These are phyloP conservation scores for Eupithecia subfuscata DNA, from an alignment of 2,888 invertebrate species.

Conservation along the genomic window DNA sequence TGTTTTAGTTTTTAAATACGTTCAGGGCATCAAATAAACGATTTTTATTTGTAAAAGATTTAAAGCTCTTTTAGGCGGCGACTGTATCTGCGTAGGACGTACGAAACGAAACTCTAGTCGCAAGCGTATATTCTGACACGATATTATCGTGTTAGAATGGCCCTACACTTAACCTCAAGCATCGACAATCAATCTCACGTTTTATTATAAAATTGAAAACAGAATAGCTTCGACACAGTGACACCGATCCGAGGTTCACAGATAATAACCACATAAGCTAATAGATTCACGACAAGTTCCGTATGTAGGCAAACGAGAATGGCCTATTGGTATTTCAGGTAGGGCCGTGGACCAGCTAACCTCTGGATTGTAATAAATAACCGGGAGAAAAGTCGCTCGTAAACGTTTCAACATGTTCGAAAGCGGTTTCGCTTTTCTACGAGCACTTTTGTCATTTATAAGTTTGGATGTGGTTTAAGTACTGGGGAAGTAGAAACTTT, in stretches of 20 bases:
- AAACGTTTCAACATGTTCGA: conserved; percentile 1
- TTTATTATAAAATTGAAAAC: conserved; percentile 1
- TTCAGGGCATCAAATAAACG: too few relatives aligned
- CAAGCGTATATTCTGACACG: background rate
- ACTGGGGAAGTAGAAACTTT: conserved; percentile 3
- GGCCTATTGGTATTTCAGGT: conserved; percentile 71
- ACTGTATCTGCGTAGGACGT: background rate
- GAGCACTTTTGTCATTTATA: conserved; percentile 10
- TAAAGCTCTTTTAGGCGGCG: background rate
- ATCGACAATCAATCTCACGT: background rate
- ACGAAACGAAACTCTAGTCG: background rate
- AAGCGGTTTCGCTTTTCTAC: conserved; percentile 1
- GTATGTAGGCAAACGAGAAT: conserved; percentile 51
- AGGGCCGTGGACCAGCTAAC: conserved; percentile 50
- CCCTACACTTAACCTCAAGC: background rate
- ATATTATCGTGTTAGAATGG: background rate
- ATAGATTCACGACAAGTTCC: conserved; percentile 43
- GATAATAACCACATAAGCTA: conserved; percentile 27
- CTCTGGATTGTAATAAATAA: conserved; percentile 16
- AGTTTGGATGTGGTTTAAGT: background rate
- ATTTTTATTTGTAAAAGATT: too few relatives aligned
- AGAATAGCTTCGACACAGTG: conserved; percentile 23
- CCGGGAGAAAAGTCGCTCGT: background rate
- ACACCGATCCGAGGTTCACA: conserved; percentile 28
- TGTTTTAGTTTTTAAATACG: too few relatives aligned